Conservation (phyloP, 2,113 vertebrate genomes). For the Plectropomus leopardus region DNA sequence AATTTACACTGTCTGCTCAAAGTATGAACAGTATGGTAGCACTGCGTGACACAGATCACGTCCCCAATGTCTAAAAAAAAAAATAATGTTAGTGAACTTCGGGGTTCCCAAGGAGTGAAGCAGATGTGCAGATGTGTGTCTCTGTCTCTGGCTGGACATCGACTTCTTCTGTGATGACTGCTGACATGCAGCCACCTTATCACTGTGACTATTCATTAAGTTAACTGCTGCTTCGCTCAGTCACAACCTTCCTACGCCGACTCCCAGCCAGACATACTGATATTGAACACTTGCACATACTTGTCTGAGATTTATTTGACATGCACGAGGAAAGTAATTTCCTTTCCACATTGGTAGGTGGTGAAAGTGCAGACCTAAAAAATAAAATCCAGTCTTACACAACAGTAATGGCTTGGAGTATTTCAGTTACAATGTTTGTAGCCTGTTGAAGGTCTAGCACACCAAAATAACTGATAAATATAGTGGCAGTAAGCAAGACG, state of each 20-base stretch:
- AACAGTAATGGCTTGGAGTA: not conserved
- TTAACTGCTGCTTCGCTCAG: not conserved
- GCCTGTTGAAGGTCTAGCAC: not conserved
- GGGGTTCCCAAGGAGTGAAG: not conserved
- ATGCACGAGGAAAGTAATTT: not conserved
- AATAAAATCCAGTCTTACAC: not conserved
- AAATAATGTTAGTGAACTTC: not conserved
- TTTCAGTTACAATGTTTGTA: not conserved
- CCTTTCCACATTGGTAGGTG: not conserved
- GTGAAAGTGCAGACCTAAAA: not conserved
- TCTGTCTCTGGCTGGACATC: not conserved
- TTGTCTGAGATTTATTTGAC: conserved; percentile 29
- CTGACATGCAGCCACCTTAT: not conserved
- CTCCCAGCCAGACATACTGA: conserved; percentile 1
- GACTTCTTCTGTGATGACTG: not conserved
- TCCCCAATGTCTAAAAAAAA: not conserved
- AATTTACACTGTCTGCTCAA: not conserved
- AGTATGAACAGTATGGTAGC: not conserved
- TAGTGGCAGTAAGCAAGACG: not conserved
- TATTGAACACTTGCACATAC: conserved; percentile 29
- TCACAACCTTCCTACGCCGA: not conserved
- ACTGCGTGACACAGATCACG: not conserved
- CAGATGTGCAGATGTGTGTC: not conserved
- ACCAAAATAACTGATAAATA: not conserved
- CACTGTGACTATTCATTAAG: not conserved